Base-by-base conservation (phyloP, 2,797 vertebrate genomes). In the Peromyscus attwateri region DNA sequence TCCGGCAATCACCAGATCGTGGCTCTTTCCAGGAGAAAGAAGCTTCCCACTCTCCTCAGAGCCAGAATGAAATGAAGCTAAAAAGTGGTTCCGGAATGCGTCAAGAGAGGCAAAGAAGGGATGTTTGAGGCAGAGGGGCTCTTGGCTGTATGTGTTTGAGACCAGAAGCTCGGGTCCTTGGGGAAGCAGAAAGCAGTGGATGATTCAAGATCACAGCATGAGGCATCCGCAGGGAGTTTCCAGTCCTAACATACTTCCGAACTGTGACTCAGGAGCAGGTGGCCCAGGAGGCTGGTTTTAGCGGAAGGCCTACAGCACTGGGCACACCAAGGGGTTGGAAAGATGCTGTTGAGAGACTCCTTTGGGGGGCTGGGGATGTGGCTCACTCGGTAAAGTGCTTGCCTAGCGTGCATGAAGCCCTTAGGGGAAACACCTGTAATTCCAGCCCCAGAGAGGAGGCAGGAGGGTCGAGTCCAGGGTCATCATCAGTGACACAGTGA, bases 191-290 rank as follows among this genome's bases (percentile, higher is more conserved):
- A 19, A 64, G 17, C 14, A 55, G 66, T 91, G 89, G 73, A 40
- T 96, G 97, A 91, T 55, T 87, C 84, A 60, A n/a, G 83, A 21
- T 52, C 77, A 29, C 3, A 21, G 76, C 52, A 40, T 10, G 3
- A 37, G 52, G 27, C 49, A 9, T n/a, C 7, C 37, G 19, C 0
- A 10, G 49, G 64, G 37, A 66, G 13, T 89, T 94, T 97, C 94
- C 87, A 70, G 70, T 55, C 70, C 66, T 73, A 55, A 68, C 76
- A 64, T 60, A n/a, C n/a, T 75, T 13, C 46, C 57, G 52, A 66
- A 79, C 25, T 75, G 60, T 96, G 95, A 97, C 93, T 97, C 96
- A 84, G 0, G 0, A 43, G 27, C 49, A 17, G 37, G 16, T 2
- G 14, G 16, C 13, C 21, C 14, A 12, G 40, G 13, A 14, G 31